Base-by-base conservation (phyloP, 2,888 invertebrate species). In the Schrankia costaestrigalis region DNA sequence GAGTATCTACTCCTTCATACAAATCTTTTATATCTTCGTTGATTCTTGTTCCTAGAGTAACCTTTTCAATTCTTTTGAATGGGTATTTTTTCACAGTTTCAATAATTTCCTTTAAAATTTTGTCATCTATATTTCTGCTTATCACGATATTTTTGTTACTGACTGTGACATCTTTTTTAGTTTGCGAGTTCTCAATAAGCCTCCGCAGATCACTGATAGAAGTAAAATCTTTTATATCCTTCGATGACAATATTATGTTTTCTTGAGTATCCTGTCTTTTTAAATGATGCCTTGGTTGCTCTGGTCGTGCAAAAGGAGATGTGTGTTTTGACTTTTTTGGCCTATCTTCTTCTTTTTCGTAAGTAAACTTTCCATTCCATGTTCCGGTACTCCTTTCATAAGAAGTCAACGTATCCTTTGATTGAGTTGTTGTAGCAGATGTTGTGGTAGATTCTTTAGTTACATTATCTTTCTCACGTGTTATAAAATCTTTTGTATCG, bases 11-110 rank as follows among this genome's bases (percentile, higher is more conserved):
- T 11, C 87, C 86, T 68, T 87, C 87, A 31, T 86, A 86, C 8
- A 87, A 65, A 58, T 87, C 90, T 70, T 90, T 91, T 9, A 91
- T 89, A 54, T 90, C 90, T 56, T 90, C 83, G 44, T 91, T 90
- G 42, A 90, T 82, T 71, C 88, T 90, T 31, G 88, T 83, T 26
- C 90, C 87, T 50, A 89, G 86, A 4, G 89, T 84, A 22, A 90
- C 90, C 58, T 87, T 89, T 46, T 82, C 83, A 42, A 83, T 90
- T 53, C 81, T 75, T 42, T 87, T 87, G 44, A 87, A 87, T 12
- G 87, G 87, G 63, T 87, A 87, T 41, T 86, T 87, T 48, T 84
- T 85, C 9, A 87, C 87, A 1, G 87, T 86, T 21, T 87, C 87
- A 34, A 87, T 84, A 30, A 87, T 87, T 56, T 87, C 87, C 56